These are phyloP conservation scores for Calcarius ornatus DNA, from an alignment of 2,113 vertebrate species.

Conservation along the genomic window DNA sequence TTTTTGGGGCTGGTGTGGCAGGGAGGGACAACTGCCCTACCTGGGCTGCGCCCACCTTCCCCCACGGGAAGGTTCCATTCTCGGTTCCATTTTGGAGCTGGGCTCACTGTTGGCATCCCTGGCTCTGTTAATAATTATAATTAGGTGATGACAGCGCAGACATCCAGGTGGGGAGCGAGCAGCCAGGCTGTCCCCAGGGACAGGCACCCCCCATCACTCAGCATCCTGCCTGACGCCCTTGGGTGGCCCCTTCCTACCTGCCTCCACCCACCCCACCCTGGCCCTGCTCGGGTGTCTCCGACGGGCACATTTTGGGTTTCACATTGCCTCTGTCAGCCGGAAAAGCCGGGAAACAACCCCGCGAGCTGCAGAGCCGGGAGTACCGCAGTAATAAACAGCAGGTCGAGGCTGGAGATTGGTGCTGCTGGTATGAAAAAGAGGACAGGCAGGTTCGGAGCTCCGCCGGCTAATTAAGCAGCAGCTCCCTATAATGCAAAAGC, in stretches of 20 bases:
- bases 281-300: rapidly evolving
- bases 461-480: conserved; percentile 58
- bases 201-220: rapidly evolving
- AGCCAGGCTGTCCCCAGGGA: background rate
- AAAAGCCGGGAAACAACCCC: background rate
- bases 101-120: rapidly evolving
- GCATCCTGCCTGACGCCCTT: background rate
- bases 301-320: background rate
- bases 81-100: background rate
- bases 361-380: conserved; percentile 24
- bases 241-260: background rate
- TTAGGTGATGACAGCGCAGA: background rate
- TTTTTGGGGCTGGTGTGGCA: background rate
- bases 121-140: background rate
- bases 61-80: background rate
- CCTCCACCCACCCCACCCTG: background rate
- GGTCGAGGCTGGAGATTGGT: conserved; percentile 41
- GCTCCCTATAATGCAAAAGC: conserved; percentile 54
- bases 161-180: rapidly evolving
- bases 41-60: background rate
- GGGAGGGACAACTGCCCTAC: background rate
- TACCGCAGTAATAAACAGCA: conserved; percentile 60
- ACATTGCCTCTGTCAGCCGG: background rate
- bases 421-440: conserved; percentile 46
- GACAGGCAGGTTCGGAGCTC: conserved; percentile 44